A percentile compares a stretch with the other conserved stretches of the same genome.
Conservation (phyloP, 2,113 vertebrate genomes). For the Porphyrio hochstetteri region DNA sequence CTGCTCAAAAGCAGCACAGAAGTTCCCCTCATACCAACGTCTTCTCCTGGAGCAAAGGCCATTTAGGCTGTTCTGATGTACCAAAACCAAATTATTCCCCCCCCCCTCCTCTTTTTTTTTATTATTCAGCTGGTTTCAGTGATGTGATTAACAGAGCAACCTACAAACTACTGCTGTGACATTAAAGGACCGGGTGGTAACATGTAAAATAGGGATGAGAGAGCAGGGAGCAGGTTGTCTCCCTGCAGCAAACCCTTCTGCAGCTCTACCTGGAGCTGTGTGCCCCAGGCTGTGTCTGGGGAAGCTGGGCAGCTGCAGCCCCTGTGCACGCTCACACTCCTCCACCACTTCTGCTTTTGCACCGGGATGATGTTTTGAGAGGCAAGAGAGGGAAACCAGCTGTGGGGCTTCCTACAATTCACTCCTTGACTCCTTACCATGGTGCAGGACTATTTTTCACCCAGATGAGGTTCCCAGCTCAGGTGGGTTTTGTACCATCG, state of each 20-base stretch:
- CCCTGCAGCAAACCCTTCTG: neutral
- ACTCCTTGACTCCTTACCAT: neutral
- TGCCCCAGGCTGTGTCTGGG: accelerated
- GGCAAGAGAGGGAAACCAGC: neutral
- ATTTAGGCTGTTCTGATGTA: neutral
- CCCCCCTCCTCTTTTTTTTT: accelerated
- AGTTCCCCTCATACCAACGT: neutral
- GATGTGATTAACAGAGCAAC: neutral
- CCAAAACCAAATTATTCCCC: accelerated
- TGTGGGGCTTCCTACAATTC: neutral
- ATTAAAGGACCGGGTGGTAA: neutral
- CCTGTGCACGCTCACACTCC: accelerated
- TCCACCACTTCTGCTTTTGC: neutral
- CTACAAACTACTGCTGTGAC: neutral
- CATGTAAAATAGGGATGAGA: neutral
- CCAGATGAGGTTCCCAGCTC: neutral
- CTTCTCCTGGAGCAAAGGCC: neutral
- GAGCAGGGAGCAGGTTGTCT: neutral
- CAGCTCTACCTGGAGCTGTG: accelerated
- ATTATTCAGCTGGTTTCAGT: neutral
- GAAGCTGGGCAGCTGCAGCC: accelerated
- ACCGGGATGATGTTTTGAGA: accelerated
- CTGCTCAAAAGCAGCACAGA: neutral
- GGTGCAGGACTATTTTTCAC: neutral
- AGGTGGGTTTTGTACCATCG: neutral